phyloP scores from a whole-genome alignment of 2,888 invertebrate species.

The Crepidodera aurea region DNA sequence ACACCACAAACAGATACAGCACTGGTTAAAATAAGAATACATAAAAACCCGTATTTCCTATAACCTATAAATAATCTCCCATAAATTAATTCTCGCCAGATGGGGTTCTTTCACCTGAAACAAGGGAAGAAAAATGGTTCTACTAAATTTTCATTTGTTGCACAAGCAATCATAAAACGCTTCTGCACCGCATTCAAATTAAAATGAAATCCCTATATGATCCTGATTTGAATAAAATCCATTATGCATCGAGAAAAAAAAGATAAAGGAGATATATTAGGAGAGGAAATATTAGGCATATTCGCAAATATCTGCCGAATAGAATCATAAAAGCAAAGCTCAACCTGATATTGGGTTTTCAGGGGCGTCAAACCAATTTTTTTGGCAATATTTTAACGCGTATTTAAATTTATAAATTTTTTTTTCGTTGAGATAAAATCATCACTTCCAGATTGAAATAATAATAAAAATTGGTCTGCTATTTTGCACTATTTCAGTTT shows the following conservation, averaged over 20 bases:
- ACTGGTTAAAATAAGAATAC: too few species aligned
- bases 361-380: background rate
- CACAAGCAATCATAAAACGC: constrained; percentile 11
- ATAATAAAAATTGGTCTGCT: too few species aligned
- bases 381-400: too few species aligned
- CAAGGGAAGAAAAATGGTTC: background rate
- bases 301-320: constrained; percentile 33
- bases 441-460: too few species aligned
- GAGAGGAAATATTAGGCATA: constrained; percentile 19
- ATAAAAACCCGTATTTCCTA: too few species aligned
- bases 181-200: constrained; percentile 13
- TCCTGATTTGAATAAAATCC: constrained; percentile 21
- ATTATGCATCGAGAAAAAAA: constrained; percentile 18
- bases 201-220: constrained; percentile 18
- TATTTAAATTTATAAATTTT: too few species aligned
- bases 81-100: background rate
- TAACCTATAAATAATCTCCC: background rate
- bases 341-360: constrained; percentile 42
- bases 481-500: too few species aligned
- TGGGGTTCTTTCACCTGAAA: background rate
- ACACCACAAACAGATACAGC: too few species aligned
- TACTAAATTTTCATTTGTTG: constrained; percentile 13
- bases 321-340: constrained; percentile 43
- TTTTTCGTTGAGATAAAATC: too few species aligned
- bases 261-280: constrained; percentile 18